Evolutionary conservation across 2,113 vertebrate species (phyloP), one percentile per base, ranked within the genome.

Genomic region (Pungitius pungitius): DNA sequence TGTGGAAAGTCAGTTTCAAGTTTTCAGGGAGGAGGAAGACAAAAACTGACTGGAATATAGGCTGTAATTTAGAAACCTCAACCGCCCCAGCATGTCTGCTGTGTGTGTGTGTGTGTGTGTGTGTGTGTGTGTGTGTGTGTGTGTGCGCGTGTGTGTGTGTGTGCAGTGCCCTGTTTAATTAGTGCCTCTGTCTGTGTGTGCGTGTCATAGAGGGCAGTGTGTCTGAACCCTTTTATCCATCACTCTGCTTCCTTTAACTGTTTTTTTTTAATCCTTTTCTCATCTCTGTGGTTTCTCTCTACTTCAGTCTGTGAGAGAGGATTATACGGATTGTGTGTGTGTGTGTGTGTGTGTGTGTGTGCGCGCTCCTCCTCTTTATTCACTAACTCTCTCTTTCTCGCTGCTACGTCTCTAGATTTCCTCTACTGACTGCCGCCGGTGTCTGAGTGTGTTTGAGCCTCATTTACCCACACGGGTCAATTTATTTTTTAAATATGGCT

Each of bases 61-160:
- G 30, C 87, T 92, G 84, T 86, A 88, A 92, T 91, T 92, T 90
- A 11, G 61, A 91, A 92, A 87, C 90, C 90, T 86, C 89, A 90
- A 56, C 81, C 73, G 60, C 81, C 85, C 77, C 57, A 81, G 73
- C 60, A 70, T 77, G 85, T 86, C 84, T 91, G 74, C 75, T 20
- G 62, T 72, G 60, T 55, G 56, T 63, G 68, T 70, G 42, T 49
- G 40, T 69, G 45, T 11, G 24, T 30, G 42, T 47, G 61, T 47
- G 47, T 52, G 30, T 70, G 58, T 40, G 56, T 79, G 66, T 69
- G 68, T 45, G 68, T 49, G 69, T 64, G 54, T 30, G 63, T 68
- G 42, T 74, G 64, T 65, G 58, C 62, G 55, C 58, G 54, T 70
- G 74, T 78, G 61, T 59, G 45, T 17, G 58, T 64, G 45, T 26